Percentiles rank a stretch among this genome's conserved stretches.
phyloP scores from a whole-genome alignment of 2,797 vertebrate species.

The Lithobates pipiens region DNA sequence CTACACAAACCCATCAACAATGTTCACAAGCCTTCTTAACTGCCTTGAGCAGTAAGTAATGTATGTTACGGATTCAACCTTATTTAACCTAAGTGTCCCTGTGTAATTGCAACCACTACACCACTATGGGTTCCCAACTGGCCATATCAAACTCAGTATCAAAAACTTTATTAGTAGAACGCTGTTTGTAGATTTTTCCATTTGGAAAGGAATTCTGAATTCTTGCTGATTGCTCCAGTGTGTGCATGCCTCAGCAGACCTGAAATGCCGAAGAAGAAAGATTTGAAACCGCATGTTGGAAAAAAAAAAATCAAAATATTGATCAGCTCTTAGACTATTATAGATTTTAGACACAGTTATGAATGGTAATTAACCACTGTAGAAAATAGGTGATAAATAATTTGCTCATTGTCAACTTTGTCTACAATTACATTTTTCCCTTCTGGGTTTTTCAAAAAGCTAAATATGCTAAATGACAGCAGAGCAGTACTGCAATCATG shows the following conservation, averaged over 20 bases:
- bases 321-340: not conserved
- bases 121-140: no score
- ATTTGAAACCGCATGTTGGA: not conserved
- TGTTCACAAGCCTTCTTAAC: no score
- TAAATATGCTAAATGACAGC: not conserved
- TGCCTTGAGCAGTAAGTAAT: no score
- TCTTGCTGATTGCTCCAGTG: not conserved
- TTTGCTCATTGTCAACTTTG: not conserved
- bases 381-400: not conserved
- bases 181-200: not conserved
- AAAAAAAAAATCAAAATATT: not conserved
- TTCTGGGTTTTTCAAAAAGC: no score
- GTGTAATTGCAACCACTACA: no score
- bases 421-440: not conserved
- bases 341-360: not conserved
- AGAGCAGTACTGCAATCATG: no score
- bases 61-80: no score
- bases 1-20: no score
- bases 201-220: not conserved
- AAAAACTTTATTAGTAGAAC: not conserved
- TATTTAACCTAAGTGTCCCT: no score
- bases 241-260: not conserved
- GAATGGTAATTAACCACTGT: constrained; percentile 15
- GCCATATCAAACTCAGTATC: no score
- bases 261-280: not conserved